Base-by-base conservation (phyloP, 2,113 vertebrate species). In the Pterocles orientalis region DNA sequence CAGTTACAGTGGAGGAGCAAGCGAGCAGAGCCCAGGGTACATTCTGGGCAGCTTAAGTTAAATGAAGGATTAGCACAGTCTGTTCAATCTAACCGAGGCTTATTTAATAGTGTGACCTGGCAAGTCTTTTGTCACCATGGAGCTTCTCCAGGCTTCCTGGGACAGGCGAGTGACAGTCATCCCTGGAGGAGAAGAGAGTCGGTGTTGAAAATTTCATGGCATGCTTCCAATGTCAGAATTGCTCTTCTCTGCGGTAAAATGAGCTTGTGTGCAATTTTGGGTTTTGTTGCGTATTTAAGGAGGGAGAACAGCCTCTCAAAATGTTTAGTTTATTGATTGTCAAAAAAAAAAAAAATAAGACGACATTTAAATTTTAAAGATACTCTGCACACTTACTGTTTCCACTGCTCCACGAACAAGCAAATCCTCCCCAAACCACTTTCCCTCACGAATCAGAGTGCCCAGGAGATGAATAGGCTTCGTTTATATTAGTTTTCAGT, bases 401-500 rank as follows among this genome's bases (percentile, higher is more conserved):
- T 90, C 29, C 48, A 89, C 50, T 47, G 86, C 91, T 90, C 68
- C 66, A 23, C n/a, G 82, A 94, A 77, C 11, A 36, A 97, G 82
- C 60, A 89, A 95, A 83, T 78, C 56, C 94, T 96, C 91, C 94
- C 78, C 36, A 82, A 92, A 86, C 84, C 73, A 4, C 96, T 80
- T 82, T 91, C 86, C 82, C 80, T 72, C 82, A 84, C 64, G 91
- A 95, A 97, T 96, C 96, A 43, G 82, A 91, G 88, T 33, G 69
- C 96, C 95, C 79, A 48, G 94, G 97, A 98, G 97, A 98, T 96
- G 94, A 96, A 97, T 97, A 82, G 57, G 94, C 86, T 97, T 97
- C 93, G 82, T 97, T 98, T 98, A 94, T 97, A 96, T 98, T 97
- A 97, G 96, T 96, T 98, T 97, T 96, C 96, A 95, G 92, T 97